Evolutionary conservation across 2,113 vertebrate species (phyloP), one percentile per base, ranked within the genome.

Genomic region (Corythoichthys intestinalis): DNA sequence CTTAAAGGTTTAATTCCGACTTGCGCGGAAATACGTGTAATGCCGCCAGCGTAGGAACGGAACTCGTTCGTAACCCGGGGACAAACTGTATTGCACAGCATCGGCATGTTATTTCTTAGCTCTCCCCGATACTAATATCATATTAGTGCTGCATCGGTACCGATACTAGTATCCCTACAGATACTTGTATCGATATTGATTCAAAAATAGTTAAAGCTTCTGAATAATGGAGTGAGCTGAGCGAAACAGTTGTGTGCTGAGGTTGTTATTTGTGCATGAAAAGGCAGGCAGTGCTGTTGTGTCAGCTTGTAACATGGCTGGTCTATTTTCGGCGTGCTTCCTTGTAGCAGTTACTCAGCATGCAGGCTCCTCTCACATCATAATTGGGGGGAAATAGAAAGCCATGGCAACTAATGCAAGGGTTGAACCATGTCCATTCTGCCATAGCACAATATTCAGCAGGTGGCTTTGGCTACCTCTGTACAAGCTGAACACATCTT

Each of bases 311-410:
- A 88, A 83, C 85, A 82, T 85, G 75, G 75, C 80, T 38, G 76
- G 70, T 79, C 88, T 92, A 91, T 91, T 92, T 88, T 91, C 72
- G 59, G 84, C 82, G 61, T 71, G 85, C 70, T 86, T 90, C 82
- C 82, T 88, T 84, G 86, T 86, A 88, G 87, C 89, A 83, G 88
- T 91, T 88, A 80, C 87, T 90, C 89, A 90, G 87, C 85, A 82
- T 83, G 89, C 79, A 79, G 81, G 79, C 85, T 83, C 73, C 81
- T 86, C 80, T 80, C 75, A 67, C 84, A 81, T 90, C 88, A 90
- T 81, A 84, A 88, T 86, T 90, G 80, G 71, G 78, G 71, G 44
- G 4, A 63, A 77, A 85, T 74, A 76, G 83, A 88, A 91, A 88
- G 76, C 87, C 85, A 90, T 92, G 87, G 89, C 85, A 91, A 91